Conservation (phyloP, 2,797 vertebrate genomes). For the Staurois parvus region DNA sequence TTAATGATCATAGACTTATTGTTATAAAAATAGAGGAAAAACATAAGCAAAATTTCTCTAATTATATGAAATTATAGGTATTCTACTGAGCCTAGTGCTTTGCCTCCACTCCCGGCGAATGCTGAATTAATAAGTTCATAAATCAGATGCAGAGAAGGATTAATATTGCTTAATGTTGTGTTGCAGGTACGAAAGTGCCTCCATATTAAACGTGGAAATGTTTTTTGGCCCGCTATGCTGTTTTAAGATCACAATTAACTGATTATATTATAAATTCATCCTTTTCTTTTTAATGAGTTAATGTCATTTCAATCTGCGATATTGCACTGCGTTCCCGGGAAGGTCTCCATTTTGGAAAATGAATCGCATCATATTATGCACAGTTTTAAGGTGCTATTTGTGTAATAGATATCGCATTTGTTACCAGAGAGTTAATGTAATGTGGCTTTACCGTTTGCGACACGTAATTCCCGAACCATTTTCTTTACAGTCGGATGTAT, state of each 20-base stretch:
- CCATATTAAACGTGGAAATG: constrained; percentile 22
- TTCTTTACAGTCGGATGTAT: constrained; percentile 78
- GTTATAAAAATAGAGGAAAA: constrained; percentile 56
- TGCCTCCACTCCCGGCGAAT: constrained; percentile 30
- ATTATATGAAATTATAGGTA: constrained; percentile 62
- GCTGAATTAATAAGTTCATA: constrained; percentile 63
- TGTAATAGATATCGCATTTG: constrained; percentile 78
- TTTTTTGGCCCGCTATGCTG: constrained; percentile 48
- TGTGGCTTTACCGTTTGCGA: constrained; percentile 80
- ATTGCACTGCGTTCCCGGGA: constrained; percentile 28
- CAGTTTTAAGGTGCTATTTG: constrained; percentile 78
- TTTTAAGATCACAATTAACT: constrained; percentile 61
- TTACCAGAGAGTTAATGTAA: constrained; percentile 82
- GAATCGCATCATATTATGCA: constrained; percentile 70
- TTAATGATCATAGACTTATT: constrained; percentile 45
- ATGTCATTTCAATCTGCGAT: constrained; percentile 58
- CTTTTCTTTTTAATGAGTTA: constrained; percentile 57
- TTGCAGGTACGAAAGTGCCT: constrained; percentile 56
- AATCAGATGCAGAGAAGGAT: constrained; percentile 58
- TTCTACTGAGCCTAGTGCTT: constrained; percentile 44
- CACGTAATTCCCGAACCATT: constrained; percentile 81
- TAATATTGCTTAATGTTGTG: constrained; percentile 62
- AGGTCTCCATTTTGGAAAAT: constrained; percentile 66
- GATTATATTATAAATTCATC: constrained; percentile 63
- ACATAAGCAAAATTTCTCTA: constrained; percentile 57